Conservation (phyloP, 23 tunicate species). For the Ciona savignyi region DNA sequence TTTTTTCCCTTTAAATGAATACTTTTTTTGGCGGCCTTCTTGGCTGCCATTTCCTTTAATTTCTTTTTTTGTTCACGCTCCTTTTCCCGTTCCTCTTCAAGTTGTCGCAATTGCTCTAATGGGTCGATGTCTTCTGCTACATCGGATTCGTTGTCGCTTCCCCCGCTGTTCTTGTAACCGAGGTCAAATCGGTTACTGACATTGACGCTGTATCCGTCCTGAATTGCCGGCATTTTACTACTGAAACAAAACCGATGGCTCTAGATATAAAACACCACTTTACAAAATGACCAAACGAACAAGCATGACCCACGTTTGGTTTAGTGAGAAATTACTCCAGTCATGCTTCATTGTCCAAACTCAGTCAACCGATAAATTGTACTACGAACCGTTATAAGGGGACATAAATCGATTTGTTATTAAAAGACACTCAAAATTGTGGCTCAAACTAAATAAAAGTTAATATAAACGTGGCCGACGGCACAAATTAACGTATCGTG, state of each 20-base stretch:
- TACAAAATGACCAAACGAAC: not conserved
- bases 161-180: constrained; percentile 14
- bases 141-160: constrained; percentile 45
- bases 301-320: not conserved
- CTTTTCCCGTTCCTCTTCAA: constrained; percentile 55
- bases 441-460: no score
- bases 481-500: no score
- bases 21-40: constrained; percentile 23
- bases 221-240: constrained; percentile 68
- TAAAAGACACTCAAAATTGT: no score
- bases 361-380: not conserved
- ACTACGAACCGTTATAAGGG: not conserved
- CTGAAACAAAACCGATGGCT: not conserved
- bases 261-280: not conserved
- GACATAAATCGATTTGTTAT: not conserved
- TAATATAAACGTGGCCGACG: no score
- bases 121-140: constrained; percentile 55
- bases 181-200: constrained; percentile 82
- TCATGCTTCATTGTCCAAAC: not conserved
- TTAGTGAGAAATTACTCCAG: not conserved
- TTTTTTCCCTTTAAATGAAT: constrained; percentile 42
- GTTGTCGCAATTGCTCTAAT: constrained; percentile 38
- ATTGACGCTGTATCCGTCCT: constrained; percentile 79
- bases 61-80: constrained; percentile 57
- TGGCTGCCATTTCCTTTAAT: constrained; percentile 22